Evolutionary conservation across 1,140 invertebrate genomes (phyloP), one percentile per base, ranked within the genome.

Genomic region (Drosophila quadrilineata): DNA sequence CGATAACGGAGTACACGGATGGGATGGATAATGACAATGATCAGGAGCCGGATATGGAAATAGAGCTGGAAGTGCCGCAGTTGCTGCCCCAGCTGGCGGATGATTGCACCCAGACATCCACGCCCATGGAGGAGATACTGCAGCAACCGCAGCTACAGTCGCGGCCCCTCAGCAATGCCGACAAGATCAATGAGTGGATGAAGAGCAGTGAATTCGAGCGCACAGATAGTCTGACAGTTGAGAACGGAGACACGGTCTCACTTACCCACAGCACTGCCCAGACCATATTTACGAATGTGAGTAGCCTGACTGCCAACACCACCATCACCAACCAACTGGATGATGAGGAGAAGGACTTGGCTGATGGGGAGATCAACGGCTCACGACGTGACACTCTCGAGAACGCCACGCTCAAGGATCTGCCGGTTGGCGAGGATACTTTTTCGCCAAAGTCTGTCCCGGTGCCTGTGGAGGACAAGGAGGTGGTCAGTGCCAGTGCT

Each of bases 321-420:
- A 87, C 87, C 54, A 88, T 85, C 33, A 87, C 82, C 9, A 84
- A 77, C 31, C 66, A 76, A 21, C 24, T 85, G 3, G 87, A 91
- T 3, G 79, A 91, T 50, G 91, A 91, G 49, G 91, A 92, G 57
- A 92, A 91, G 69, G n/a, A n/a, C n/a, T 92, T 92, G 8, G 90
- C 93, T 3, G 92, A 93, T 69, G 93, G 93, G 40, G 28, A 48
- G 0, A 12, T 92, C 94, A 3, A 12, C 82, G 90, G 82, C 93
- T 95, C 10, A 0, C 89, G 91, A 2, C 66, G 92, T 8, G 90
- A 91, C 31, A 91, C 90, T 0, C 52, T 85, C 45, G 90, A 53
- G 49, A 90, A 74, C 41, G 58, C 72, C 0, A 62, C 76, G 0
- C 71, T 90, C 21, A 88, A 90, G 14, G 89, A 91, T 5, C 36